Base-by-base conservation (phyloP, 1,140 invertebrate genomes). In the Amphibalanus amphitrite region DNA sequence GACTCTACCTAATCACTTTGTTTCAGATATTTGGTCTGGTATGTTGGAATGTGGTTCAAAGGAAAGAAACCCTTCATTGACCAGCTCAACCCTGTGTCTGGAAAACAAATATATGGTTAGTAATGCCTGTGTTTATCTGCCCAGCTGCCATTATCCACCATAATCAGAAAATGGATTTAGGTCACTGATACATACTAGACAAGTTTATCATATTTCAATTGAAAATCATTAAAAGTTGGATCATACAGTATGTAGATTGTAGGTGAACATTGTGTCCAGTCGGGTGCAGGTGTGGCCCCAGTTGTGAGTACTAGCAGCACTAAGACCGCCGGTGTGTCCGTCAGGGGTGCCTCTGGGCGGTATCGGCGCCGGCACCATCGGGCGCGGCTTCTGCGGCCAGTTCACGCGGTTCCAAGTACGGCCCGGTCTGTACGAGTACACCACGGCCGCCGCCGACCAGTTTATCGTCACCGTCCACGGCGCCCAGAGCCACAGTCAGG, bases 301-400 rank as follows among this genome's bases (percentile, higher is more conserved):
- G 3, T 70, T 28, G 47, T 40, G 13, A 23, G 68, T 8, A 70
- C 65, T 69, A 25, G 40, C 40, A 33, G 25, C 67, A 65, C 28
- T 59, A 17, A 74, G 71, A 70, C 73, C 69, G 72, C 30, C 69
- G 71, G 70, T 69, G 70, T 76, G 74, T 74, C 73, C 75, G 73
- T 77, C 75, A 92, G 91, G 91, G 75, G 93, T 90, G 75, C 93
- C 93, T 28, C 85, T 95, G 75, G 93, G 93, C 71, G 93, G 93
- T 33, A 91, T 97, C 75, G 93, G 93, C 25, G 86, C 86, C 75
- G 94, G 93, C 0, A 88, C 90, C 10, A 95, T 97, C 76, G 92
- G 93, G 0, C 83, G 93, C 70, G 92, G 93, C 25, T 96, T 88
- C 79, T 86, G 86, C 77, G 94, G 94, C n/a, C 92, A 95, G 81